phyloP scores from a whole-genome alignment of 2,888 invertebrate species.

The Ctena decussata region DNA sequence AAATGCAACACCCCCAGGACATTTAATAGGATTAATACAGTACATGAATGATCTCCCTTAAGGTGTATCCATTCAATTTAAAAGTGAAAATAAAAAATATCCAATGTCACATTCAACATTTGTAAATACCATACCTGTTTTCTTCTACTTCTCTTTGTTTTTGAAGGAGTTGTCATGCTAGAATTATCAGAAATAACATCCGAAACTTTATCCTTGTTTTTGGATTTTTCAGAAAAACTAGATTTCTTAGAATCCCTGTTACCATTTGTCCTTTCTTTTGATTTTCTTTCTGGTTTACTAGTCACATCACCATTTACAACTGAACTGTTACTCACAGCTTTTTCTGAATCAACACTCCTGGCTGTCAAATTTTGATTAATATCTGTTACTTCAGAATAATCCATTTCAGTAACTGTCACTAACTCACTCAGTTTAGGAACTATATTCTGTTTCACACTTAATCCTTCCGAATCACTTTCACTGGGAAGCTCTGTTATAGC shows the following conservation, averaged over 20 bases:
- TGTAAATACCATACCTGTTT: constrained; percentile 51
- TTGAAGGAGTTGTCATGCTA: constrained; percentile 9
- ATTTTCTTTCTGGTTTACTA: background rate
- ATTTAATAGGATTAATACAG: too few relatives aligned
- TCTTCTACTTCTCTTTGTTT: constrained; percentile 47
- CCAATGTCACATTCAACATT: too few relatives aligned
- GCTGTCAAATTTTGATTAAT: constrained; percentile 64
- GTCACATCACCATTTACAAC: constrained; percentile 1
- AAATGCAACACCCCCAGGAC: too few relatives aligned
- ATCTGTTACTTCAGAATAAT: constrained; percentile 36
- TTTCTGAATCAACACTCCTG: background rate
- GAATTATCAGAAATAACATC: constrained; percentile 9
- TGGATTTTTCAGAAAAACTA: constrained; percentile 5
- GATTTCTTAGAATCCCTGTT: background rate
- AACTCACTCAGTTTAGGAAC: constrained; percentile 32
- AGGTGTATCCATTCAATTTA: too few relatives aligned
- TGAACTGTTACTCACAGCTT: background rate
- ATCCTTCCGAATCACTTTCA: constrained; percentile 55
- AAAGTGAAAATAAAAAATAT: too few relatives aligned
- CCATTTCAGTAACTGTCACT: constrained; percentile 14
- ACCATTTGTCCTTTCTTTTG: background rate
- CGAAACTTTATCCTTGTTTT: background rate
- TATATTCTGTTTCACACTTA: constrained; percentile 35
- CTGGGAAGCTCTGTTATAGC: constrained; percentile 52
- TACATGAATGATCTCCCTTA: too few relatives aligned